Percentiles rank a stretch among this genome's conserved stretches.
These are phyloP conservation scores for Uropsilus gracilis DNA, from an alignment of 2,113 vertebrate species.

Conservation along the genomic window DNA sequence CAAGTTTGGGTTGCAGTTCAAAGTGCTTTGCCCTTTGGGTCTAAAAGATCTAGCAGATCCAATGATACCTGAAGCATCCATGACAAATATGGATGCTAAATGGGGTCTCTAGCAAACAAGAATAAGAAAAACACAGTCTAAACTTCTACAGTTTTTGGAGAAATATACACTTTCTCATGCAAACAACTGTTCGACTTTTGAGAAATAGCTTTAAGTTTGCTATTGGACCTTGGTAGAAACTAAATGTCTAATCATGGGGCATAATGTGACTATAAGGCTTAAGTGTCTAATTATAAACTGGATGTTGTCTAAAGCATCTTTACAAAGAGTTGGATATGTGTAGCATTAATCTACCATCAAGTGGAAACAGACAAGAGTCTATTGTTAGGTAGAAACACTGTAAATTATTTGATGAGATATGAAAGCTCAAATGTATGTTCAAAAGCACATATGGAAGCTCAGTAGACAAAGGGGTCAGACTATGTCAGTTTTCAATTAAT, in stretches of 20 bases:
- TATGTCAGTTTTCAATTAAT: neutral
- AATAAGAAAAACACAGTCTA: neutral
- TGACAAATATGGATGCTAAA: neutral
- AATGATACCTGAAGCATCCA: neutral
- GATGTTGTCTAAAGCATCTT: neutral
- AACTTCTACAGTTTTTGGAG: neutral
- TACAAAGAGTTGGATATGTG: neutral
- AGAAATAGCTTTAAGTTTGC: neutral
- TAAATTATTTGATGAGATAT: neutral
- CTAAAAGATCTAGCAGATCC: neutral
- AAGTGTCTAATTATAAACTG: neutral
- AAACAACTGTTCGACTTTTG: neutral
- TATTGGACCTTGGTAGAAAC: neutral
- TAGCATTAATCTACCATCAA: neutral
- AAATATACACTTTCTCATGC: neutral
- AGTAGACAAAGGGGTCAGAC: neutral
- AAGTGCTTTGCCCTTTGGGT: neutral
- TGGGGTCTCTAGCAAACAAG: neutral
- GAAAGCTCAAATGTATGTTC: neutral
- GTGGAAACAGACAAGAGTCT: neutral
- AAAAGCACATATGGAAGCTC: neutral
- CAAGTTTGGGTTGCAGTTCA: neutral
- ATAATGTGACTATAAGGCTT: neutral
- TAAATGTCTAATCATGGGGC: neutral
- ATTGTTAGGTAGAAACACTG: neutral